These are phyloP conservation scores for Andinoacara biseriatus DNA, from an alignment of 2,113 vertebrate species.

Conservation along the genomic window DNA sequence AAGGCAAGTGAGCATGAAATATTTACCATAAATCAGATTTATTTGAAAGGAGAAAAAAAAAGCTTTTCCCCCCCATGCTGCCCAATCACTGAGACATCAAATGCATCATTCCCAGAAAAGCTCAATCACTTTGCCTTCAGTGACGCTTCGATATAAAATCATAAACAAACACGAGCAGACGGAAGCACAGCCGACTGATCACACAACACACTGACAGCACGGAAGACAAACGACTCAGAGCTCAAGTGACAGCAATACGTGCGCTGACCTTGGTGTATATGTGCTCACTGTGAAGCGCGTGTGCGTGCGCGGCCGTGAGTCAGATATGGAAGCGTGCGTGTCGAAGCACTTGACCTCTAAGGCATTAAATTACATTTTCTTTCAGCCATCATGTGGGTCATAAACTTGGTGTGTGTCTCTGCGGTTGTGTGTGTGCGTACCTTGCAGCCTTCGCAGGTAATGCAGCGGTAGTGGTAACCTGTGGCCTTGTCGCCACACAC, in stretches of 20 bases:
- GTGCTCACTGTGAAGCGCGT: background rate
- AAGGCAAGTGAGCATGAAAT: background rate
- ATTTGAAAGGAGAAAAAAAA: background rate
- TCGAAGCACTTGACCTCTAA: background rate
- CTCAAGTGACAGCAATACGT: background rate
- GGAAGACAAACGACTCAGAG: slow-evolving; percentile 5
- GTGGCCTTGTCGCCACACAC: slow-evolving; percentile 98
- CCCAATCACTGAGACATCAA: background rate
- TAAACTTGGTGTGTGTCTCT: slow-evolving; percentile 5
- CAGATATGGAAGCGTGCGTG: background rate
- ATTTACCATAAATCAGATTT: background rate
- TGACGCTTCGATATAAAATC: background rate
- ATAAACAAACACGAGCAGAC: slow-evolving; percentile 8
- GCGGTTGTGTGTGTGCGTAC: slow-evolving; percentile 68
- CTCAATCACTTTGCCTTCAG: background rate
- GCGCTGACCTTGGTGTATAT: background rate
- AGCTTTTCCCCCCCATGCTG: fast-evolving
- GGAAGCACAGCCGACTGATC: background rate
- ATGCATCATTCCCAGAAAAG: background rate
- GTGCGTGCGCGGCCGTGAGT: background rate
- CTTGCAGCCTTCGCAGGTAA: slow-evolving; percentile 99
- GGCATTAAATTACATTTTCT: background rate
- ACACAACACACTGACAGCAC: background rate
- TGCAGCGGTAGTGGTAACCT: slow-evolving; percentile 98
- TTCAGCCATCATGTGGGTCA: background rate